A percentile compares a stretch with the other conserved stretches of the same genome.
These are phyloP conservation scores for Micoletzkya japonica DNA, from an alignment of 2,888 invertebrate genomes.

Conservation along the genomic window DNA sequence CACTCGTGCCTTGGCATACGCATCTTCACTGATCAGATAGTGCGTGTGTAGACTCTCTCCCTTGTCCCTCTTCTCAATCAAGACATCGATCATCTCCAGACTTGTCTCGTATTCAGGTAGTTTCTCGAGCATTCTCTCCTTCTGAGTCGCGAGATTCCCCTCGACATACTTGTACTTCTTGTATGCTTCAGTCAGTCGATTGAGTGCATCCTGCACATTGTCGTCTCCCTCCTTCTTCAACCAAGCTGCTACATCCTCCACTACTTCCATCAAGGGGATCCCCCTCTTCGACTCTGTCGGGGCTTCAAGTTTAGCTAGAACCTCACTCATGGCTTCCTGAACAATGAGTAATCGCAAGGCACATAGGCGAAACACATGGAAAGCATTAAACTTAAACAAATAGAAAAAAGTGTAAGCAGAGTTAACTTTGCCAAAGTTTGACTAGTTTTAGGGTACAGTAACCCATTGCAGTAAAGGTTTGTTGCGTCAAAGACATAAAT, in stretches of 20 bases:
- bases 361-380: no score
- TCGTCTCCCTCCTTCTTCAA: conserved; percentile 38
- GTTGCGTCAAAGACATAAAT: no score
- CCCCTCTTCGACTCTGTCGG: conserved; percentile 31
- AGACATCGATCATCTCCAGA: conserved; percentile 81
- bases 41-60: conserved; percentile 48
- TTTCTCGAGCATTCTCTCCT: conserved; percentile 40
- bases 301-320: conserved; percentile 24
- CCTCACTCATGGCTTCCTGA: conserved; percentile 11
- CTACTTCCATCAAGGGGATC: conserved; percentile 36
- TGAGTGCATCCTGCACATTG: conserved; percentile 40
- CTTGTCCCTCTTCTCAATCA: conserved; percentile 66
- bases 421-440: no score
- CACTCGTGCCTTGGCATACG: conserved; percentile 47
- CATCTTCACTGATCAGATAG: conserved; percentile 47
- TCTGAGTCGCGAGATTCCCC: conserved; percentile 34
- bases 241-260: conserved; percentile 43
- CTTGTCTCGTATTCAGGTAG: conserved; percentile 50
- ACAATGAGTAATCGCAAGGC: neutral
- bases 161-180: conserved; percentile 51
- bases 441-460: no score
- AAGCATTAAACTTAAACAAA: no score
- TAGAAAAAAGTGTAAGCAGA: no score
- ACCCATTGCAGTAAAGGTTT: no score
- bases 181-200: conserved; percentile 41